These are phyloP conservation scores for Psix sp. DNA, from an alignment of 1,140 invertebrate genomes.

Conservation along the genomic window DNA sequence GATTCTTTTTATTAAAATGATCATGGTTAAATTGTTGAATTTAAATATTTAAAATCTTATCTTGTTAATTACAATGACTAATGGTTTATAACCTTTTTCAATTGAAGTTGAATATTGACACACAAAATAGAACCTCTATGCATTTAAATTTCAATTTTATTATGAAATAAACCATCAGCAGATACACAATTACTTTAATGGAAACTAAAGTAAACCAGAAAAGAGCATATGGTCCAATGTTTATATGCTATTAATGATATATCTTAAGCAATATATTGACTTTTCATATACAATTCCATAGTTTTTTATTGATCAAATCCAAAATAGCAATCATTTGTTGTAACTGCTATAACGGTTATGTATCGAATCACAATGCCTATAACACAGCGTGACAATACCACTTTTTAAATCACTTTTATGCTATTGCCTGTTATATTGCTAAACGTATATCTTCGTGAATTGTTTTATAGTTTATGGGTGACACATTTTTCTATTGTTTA, in stretches of 20 bases:
- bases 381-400: constrained; percentile 34
- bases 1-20: no score
- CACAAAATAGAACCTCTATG: no score
- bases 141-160: no score
- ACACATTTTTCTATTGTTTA: constrained; percentile 8
- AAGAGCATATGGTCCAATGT: constrained; percentile 5
- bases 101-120: no score
- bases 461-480: constrained; percentile 7
- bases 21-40: no score
- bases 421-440: constrained; percentile 32
- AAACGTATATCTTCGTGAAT: constrained; percentile 28
- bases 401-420: constrained; percentile 24
- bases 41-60: no score
- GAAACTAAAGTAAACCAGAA: constrained; percentile 12
- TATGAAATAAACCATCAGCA: no score
- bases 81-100: no score
- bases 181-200: no score
- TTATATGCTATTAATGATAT: constrained; percentile 22
- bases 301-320: constrained; percentile 64
- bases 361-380: constrained; percentile 48
- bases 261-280: constrained; percentile 28
- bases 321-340: constrained; percentile 59
- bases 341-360: constrained; percentile 47
- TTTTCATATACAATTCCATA: constrained; percentile 53
- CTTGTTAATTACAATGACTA: no score